These are phyloP conservation scores for Diaprepes abbreviatus DNA, from an alignment of 2,888 invertebrate genomes.

Conservation along the genomic window DNA sequence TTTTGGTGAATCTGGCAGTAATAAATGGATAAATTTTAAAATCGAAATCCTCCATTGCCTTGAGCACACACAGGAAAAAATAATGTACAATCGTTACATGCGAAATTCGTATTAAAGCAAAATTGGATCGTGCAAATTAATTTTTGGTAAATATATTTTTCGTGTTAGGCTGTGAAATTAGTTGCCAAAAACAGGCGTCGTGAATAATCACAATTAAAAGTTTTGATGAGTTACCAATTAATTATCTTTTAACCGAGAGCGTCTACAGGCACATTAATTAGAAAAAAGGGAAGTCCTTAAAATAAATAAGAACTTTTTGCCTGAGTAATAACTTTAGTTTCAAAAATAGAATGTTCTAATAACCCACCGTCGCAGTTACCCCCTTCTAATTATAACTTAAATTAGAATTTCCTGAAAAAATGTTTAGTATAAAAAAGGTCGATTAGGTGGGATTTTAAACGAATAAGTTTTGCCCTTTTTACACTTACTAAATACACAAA, in stretches of 20 bases:
- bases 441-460: too few species aligned
- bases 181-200: background rate
- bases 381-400: background rate
- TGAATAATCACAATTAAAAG: conserved; percentile 9
- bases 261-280: background rate
- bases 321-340: too few species aligned
- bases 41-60: background rate
- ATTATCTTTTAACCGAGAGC: background rate
- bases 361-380: background rate
- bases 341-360: too few species aligned
- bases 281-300: background rate
- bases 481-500: too few species aligned
- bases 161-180: background rate
- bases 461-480: too few species aligned
- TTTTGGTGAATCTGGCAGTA: too few species aligned
- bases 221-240: conserved; percentile 15
- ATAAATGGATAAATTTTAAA: too few species aligned
- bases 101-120: background rate
- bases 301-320: background rate
- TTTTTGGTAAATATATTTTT: background rate
- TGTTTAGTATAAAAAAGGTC: too few species aligned
- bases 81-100: background rate
- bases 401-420: background rate
- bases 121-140: background rate
- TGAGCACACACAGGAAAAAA: background rate